Base-by-base conservation (phyloP, 1,140 invertebrate genomes). In the Papilio machaon region DNA sequence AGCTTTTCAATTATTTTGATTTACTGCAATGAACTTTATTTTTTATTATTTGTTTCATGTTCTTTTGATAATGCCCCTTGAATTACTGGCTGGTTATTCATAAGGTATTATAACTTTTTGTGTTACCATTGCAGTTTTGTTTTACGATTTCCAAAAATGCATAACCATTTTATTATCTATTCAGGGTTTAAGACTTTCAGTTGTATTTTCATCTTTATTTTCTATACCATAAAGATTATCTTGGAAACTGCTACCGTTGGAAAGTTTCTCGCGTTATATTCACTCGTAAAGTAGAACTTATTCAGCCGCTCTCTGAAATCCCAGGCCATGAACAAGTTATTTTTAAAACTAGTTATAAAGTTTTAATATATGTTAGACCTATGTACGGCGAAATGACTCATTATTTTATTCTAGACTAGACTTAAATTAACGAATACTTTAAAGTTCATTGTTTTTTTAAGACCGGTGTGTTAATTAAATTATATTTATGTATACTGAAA, bases 61-160 rank as follows among this genome's bases (percentile, higher is more conserved):
- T 80, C 78, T 81, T 84, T 80, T 54, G 67, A 83, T 82, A 80
- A 87, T 92, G 75, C 85, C 81, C 85, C 79, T 83, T 87, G 85
- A 91, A 90, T 91, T 89, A 85, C 86, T 91, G 91, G 91, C 91
- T 92, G 87, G 85, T 90, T 88, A 89, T 91, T 92, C 85, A 81
- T 82, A 86, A 84, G 81, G 89, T 87, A 88, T 89, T 77, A 81
- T 23, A 73, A 54, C 67, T 13, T 49, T 77, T 30, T 47, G 23
- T 77, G 67, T 80, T 82, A 47, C 10, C 78, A 73, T 58, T 82
- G 19, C 67, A 38, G 30, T 81, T 74, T 83, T 80, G 46, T 30
- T 64, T 46, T 35, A 70, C 67, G 46, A 64, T 77, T 52, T 77
- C 30, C 46, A 78, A 78, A 78, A 70, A 67, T 52, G 60, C 67